These are phyloP conservation scores for Prostheceraeus crozeri DNA, from an alignment of 2,888 invertebrate species.

Conservation along the genomic window DNA sequence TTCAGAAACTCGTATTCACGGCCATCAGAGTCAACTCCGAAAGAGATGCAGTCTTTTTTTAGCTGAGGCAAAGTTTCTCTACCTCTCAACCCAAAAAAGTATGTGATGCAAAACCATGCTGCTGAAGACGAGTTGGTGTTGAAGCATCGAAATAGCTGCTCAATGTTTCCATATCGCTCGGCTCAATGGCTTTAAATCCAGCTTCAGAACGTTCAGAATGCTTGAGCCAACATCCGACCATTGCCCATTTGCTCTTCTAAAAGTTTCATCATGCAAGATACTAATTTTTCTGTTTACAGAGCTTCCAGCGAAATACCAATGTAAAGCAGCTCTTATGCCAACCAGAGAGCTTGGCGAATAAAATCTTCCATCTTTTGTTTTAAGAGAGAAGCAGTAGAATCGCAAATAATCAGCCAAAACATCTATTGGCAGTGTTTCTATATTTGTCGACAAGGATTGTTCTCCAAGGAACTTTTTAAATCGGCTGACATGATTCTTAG, in stretches of 20 bases:
- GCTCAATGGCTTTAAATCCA: conserved; percentile 17
- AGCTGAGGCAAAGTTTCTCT: conserved; percentile 29
- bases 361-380: conserved; percentile 27
- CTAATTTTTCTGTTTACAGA: conserved; percentile 24
- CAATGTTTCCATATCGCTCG: conserved; percentile 28
- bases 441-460: conserved; percentile 24
- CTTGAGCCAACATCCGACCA: conserved; percentile 30
- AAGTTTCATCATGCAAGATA: conserved; percentile 20
- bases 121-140: conserved; percentile 20
- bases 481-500: conserved; percentile 23
- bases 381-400: conserved; percentile 20
- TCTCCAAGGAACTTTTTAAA: conserved; percentile 11
- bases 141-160: conserved; percentile 12
- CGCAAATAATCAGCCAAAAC: conserved; percentile 27
- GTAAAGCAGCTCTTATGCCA: conserved; percentile 21
- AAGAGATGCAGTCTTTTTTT: conserved; percentile 19
- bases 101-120: conserved; percentile 25
- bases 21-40: conserved; percentile 26
- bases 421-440: conserved; percentile 27
- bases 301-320: conserved; percentile 24
- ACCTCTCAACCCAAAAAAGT: conserved; percentile 25
- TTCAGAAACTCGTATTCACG: conserved; percentile 14
- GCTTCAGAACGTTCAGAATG: conserved; percentile 26
- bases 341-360: conserved; percentile 30
- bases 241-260: conserved; percentile 24